These are phyloP conservation scores for Lanius collurio DNA, from an alignment of 2,113 vertebrate species.

Conservation along the genomic window DNA sequence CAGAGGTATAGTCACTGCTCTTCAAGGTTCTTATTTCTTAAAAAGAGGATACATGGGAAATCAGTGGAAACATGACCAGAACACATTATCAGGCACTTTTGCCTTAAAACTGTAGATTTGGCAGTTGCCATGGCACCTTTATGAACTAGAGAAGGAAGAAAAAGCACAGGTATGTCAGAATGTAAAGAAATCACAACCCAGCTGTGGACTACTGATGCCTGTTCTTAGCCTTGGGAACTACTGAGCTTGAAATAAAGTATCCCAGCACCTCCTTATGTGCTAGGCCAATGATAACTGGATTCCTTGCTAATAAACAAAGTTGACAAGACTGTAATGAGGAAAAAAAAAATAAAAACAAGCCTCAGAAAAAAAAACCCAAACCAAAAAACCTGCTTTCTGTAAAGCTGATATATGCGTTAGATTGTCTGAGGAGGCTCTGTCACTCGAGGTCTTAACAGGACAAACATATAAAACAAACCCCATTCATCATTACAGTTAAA, in stretches of 20 bases:
- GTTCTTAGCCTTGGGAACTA: neutral
- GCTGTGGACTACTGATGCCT: neutral
- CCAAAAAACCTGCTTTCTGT: neutral
- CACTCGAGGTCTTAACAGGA: neutral
- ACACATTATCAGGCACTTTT: neutral
- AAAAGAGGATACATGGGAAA: neutral
- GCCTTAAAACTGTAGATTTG: neutral
- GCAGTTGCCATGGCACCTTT: neutral
- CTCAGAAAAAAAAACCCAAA: neutral
- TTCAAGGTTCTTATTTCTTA: neutral
- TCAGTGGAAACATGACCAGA: neutral
- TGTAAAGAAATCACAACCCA: neutral
- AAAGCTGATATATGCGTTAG: neutral
- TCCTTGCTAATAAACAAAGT: neutral
- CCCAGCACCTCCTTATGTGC: neutral
- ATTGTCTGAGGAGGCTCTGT: neutral
- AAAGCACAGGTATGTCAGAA: neutral
- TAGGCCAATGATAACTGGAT: neutral
- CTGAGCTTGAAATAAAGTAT: neutral
- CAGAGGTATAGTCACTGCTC: neutral
- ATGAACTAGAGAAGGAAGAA: neutral
- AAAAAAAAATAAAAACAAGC: neutral
- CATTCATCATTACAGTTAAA: neutral
- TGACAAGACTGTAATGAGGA: neutral
- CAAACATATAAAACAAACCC: neutral